Percentiles rank a stretch among this genome's conserved stretches.
Conservation (phyloP, 2,113 vertebrate species). For the Otus sunia region DNA sequence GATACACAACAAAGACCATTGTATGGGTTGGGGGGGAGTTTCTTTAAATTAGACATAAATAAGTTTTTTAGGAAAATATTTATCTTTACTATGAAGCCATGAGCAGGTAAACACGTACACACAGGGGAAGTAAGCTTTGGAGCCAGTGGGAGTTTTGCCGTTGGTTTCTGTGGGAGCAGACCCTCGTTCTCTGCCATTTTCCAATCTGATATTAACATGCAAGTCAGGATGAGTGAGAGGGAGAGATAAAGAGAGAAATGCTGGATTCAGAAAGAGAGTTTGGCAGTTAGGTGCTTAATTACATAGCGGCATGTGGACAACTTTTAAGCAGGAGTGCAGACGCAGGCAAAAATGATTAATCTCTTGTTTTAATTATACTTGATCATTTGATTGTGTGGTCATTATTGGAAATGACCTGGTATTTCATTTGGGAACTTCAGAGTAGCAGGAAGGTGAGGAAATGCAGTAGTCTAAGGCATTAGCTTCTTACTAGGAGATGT, state of each 20-base stretch:
- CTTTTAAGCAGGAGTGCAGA: conserved; percentile 50
- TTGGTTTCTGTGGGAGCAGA: not conserved
- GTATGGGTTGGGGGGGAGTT: not conserved
- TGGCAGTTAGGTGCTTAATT: conserved; percentile 66
- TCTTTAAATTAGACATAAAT: conserved; percentile 10
- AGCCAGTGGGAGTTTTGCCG: not conserved
- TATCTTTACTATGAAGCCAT: not conserved
- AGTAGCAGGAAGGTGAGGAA: conserved; percentile 4
- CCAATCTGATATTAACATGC: conserved; percentile 66
- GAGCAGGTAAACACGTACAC: not conserved
- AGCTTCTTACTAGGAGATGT: not conserved
- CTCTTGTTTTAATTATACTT: conserved; percentile 35
- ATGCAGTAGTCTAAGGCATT: not conserved
- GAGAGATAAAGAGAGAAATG: conserved; percentile 7
- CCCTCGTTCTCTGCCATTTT: conserved; percentile 10
- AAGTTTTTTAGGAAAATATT: conserved; percentile 11
- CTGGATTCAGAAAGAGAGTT: conserved; percentile 58
- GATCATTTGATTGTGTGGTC: conserved; percentile 30
- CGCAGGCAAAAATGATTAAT: conserved; percentile 48
- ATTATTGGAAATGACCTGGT: conserved; percentile 50
- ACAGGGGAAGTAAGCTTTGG: not conserved
- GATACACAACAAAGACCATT: conserved; percentile 38
- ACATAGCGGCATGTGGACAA: conserved; percentile 24
- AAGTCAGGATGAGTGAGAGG: conserved; percentile 51
- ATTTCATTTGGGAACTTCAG: conserved; percentile 49